Evolutionary conservation across 30 jellyfish, hydroid and myxozoan species (phyloP), one percentile per base, ranked within the genome.

Genomic region (Morbakka virulenta): DNA sequence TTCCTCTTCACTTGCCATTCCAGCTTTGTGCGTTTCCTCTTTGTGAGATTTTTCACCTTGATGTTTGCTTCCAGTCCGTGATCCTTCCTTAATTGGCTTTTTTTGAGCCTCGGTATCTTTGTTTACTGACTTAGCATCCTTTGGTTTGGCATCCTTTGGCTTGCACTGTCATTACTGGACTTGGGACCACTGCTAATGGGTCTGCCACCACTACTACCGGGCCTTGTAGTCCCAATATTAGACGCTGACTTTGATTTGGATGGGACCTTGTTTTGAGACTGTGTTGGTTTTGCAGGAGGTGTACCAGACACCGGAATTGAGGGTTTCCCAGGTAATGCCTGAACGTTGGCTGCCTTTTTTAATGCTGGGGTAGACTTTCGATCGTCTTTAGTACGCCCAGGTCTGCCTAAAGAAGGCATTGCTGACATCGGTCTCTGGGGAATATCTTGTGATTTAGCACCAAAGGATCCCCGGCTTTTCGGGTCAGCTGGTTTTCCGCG

Each of bases 1-100:
- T 26, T 83, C 87, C n/a, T 81, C 95, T 64, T 83, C 95, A 22
- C 63, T 75, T 52, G 63, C 21, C n/a, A 63, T 22, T 0, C 75
- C 94, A 17, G 94, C 74, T 52, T 82, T 82, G 64, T 69, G 48
- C 2, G 77, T 61, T 12, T 69, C 78, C n/a, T 52, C 83, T 35
- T 66, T 66, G 4, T 2, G 32, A 2, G 24, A 17, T 66, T 14
- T n/a, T 13, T 4, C 78, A 28, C 14, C 27, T 66, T 31, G 22
- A 32, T 32, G 25, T 66, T 41, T 21, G 47, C 68, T n/a, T 41
- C 67, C 13, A 35, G 20, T 33, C 1, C 23, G 83, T 3, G 36
- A 32, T 57, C 9, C 52, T 51, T 20, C 78, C 35, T 14, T 72
- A 48, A 21, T 64, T 77, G 30, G 72, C 81, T 11, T 31, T 66